Evolutionary conservation across 2,797 vertebrate genomes (phyloP), one percentile per base, ranked within the genome.

Genomic region (Sylvia borin): DNA sequence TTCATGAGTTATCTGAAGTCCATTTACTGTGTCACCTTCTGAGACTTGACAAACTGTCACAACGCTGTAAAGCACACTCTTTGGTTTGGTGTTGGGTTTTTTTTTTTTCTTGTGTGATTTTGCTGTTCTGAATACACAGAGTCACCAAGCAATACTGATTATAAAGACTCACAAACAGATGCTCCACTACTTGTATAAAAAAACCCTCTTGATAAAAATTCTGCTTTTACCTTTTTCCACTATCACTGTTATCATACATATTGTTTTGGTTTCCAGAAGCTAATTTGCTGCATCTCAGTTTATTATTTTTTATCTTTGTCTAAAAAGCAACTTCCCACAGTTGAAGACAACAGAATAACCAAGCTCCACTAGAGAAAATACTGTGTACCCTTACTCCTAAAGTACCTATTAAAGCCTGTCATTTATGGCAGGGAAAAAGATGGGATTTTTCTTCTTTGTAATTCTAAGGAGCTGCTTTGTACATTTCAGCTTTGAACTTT

Each of bases 161-260:
- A n/a, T 3, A 65, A 29, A 88, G 13, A 65, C 16, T 70, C 36
- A 36, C 14, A 73, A 43, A 76, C 3, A 53, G 14, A 85, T 48
- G 22, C 5, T 43, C 4, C 32, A 51, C 13, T 17, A 36, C 14
- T 20, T 38, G 10, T 27, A 54, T 14, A 26, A 25, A 50, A n/a
- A 47, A 55, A 55, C 10, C 1, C 0, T 2, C 22, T 48, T 20
- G 7, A 5, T 36, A 60, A 36, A n/a, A 74, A 16, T 8, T 17
- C 17, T 62, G 11, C 16, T 64, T 86, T 73, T n/a, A 42, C 5
- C 6, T 43, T 86, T 70, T 66, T 32, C 26, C 2, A 6, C 43
- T 76, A 36, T 5, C 7, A 25, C 7, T 53, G 9, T 48, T 67
- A 62, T 12, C 21, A 51, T 17, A 43, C 22, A 54, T 5, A 15